Evolutionary conservation across 2,797 vertebrate genomes (phyloP), one percentile per base, ranked within the genome.

Genomic region (Nyctalus aviator): DNA sequence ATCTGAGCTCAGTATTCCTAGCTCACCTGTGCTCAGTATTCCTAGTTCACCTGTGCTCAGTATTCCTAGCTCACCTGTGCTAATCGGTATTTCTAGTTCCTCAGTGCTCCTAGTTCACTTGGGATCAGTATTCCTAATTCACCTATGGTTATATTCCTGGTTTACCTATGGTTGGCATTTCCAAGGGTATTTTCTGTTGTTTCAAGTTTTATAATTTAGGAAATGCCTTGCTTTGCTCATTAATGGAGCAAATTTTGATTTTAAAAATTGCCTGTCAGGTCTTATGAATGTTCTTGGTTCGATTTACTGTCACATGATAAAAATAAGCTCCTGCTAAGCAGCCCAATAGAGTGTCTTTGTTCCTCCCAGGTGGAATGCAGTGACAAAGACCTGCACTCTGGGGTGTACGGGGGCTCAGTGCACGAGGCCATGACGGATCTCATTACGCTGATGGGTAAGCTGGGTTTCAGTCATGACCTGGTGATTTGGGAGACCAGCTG

Each of bases 401-500:
- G 99, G 0, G 99, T 99, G 86, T 99, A 99, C 69, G 99, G 99
- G 2, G 99, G 99, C 20, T 99, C 99, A 0, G 99, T 99, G 48
- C 98, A 99, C 9, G 99, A 99, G 96, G 99, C 99, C 90, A 99
- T 99, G 99, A 99, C 99, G 0, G 99, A 99, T 96, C 99, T 99
- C 66, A 98, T 99, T 75, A 20, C 97, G 62, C 97, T 99, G 37
- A 99, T 99, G 99, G 99, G 99, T 98, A 98, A 99, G 98, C 59
- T 18, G 2, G 27, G 25, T 0, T 46, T 11, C 23, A 0, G n/a
- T 6, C 25, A 18, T 46, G 1, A 5, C 71, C 8, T 3, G 3
- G n/a, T 3, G 66, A 15, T 6, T 41, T 30, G 66, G 18, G 37
- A 23, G 41, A 8, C 59, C 59, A 62, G 59, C 59, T 62, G 18